Conservation (phyloP, 2,888 invertebrate genomes). For the Tuberolachnus salignus region DNA sequence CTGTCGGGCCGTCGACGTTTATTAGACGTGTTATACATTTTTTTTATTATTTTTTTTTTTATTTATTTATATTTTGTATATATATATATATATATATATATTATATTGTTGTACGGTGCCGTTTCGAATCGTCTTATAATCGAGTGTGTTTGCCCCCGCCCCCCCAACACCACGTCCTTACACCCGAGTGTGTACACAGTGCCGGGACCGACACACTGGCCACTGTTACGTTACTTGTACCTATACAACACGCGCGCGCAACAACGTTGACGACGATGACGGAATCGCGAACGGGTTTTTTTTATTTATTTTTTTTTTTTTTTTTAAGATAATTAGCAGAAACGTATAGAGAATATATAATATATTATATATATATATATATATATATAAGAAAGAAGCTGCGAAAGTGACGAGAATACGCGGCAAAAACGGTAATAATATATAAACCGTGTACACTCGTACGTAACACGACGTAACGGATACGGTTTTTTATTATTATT, state of each 20-base stretch:
- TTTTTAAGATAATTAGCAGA: constrained; percentile 44
- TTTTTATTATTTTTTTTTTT: constrained; percentile 4
- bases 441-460: too few relatives aligned
- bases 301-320: too few relatives aligned
- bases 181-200: neutral
- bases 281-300: constrained; percentile 39
- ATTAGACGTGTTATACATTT: constrained; percentile 50
- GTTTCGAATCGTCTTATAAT: constrained; percentile 46
- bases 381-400: too few relatives aligned
- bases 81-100: too few relatives aligned
- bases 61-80: too few relatives aligned
- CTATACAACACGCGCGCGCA: neutral
- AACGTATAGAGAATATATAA: neutral
- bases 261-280: neutral
- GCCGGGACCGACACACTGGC: neutral
- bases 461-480: constrained; percentile 12
- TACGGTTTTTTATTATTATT: constrained; percentile 37
- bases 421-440: neutral
- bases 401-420: neutral
- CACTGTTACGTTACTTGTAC: constrained; percentile 7
- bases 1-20: constrained; percentile 46
- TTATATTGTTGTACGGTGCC: constrained; percentile 29
- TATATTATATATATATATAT: too few relatives aligned
- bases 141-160: constrained; percentile 19
- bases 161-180: too few relatives aligned